Percentiles rank a stretch among this genome's conserved stretches.
These are phyloP conservation scores for Ramphastos sulfuratus DNA, from an alignment of 2,113 vertebrate genomes.

Conservation along the genomic window DNA sequence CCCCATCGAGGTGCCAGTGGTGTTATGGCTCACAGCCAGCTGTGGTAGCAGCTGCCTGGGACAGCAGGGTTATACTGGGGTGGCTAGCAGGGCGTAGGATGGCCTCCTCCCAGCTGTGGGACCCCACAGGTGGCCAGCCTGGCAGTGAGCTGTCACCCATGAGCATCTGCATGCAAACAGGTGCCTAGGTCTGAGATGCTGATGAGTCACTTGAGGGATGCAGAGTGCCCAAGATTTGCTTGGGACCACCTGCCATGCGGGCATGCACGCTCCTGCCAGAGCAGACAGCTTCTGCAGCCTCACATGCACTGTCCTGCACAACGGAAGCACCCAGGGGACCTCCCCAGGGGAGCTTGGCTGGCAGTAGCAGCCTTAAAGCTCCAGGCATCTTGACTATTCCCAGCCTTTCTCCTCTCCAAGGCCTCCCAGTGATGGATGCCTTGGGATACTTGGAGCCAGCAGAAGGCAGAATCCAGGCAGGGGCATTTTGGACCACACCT, in stretches of 20 bases:
- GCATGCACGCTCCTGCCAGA: background rate
- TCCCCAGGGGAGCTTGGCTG: fast-evolving
- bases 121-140: background rate
- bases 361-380: background rate
- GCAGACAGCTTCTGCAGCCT: background rate
- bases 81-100: background rate
- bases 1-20: background rate
- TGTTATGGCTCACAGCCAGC: fast-evolving
- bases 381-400: background rate
- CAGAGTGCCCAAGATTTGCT: background rate
- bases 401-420: background rate
- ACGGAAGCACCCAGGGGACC: fast-evolving
- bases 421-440: background rate
- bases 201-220: background rate
- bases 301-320: background rate
- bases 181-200: background rate
- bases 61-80: background rate
- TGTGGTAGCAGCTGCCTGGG: background rate
- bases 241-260: background rate
- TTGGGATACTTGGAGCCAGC: background rate
- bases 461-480: background rate
- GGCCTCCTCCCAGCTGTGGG: fast-evolving
- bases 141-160: background rate
- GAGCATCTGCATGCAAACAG: fast-evolving
- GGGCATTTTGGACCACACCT: background rate